Percentiles rank a stretch among this genome's conserved stretches.
These are phyloP conservation scores for Ianthella basta DNA, from an alignment of 37 sponge, comb jelly and placozoan species.

Conservation along the genomic window DNA sequence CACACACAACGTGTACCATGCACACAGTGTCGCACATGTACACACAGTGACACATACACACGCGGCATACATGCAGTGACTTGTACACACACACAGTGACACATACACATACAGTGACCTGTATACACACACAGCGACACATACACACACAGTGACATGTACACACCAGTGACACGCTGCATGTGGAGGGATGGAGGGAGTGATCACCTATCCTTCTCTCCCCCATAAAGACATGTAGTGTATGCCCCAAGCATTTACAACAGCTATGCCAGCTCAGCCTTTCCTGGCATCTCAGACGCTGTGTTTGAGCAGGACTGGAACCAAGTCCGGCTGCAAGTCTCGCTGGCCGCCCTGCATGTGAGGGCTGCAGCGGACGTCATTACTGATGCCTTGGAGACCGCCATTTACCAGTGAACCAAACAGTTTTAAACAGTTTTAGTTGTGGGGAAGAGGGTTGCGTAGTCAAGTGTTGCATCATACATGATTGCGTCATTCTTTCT, in stretches of 20 bases:
- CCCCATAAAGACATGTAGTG: slow-evolving; percentile 80
- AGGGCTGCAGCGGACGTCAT: slow-evolving; percentile 70
- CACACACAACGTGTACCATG: not conserved
- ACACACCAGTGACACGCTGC: not conserved
- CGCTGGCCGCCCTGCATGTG: slow-evolving; percentile 59
- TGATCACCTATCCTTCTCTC: not conserved
- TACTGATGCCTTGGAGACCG: slow-evolving; percentile 14
- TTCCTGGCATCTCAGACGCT: slow-evolving; percentile 86
- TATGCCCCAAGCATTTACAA: slow-evolving; percentile 88
- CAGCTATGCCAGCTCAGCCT: slow-evolving; percentile 73
- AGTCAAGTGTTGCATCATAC: too few relatives aligned
- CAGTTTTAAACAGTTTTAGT: too few relatives aligned
- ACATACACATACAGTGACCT: not conserved
- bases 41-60: too few relatives aligned
- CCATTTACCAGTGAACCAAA: slow-evolving; percentile 15
- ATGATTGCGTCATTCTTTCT: too few relatives aligned
- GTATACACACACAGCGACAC: slow-evolving; percentile 11
- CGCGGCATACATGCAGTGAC: too few relatives aligned
- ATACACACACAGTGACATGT: not conserved
- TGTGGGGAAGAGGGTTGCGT: too few relatives aligned
- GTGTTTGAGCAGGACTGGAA: slow-evolving; percentile 78
- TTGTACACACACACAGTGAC: slow-evolving; percentile 12
- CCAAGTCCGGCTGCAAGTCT: slow-evolving; percentile 58
- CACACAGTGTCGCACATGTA: too few relatives aligned
- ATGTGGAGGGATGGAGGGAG: too few relatives aligned